Evolutionary conservation across 2,888 invertebrate genomes (phyloP).

Genomic region (Ectemnius lituratus): DNA sequence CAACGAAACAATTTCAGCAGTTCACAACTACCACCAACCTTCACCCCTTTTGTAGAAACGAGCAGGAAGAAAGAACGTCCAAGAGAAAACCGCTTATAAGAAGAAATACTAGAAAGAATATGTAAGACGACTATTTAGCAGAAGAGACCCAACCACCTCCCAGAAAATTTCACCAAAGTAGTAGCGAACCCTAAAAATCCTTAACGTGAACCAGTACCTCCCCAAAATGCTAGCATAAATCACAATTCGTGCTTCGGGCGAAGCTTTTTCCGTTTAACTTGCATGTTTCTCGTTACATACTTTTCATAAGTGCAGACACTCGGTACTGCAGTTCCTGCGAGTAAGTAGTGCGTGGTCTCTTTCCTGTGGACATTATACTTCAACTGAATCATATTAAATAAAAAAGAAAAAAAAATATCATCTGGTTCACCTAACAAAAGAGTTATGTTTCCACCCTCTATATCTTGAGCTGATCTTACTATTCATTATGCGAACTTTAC

Average conservation of each 20-base stretch:
- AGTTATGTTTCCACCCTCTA: not conserved
- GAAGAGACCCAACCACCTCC: conserved; percentile 57
- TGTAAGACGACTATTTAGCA: conserved; percentile 22
- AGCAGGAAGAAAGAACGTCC: not conserved
- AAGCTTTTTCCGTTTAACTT: conserved; percentile 41
- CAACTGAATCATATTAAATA: conserved; percentile 48
- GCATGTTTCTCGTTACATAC: conserved; percentile 75
- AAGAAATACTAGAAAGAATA: conserved; percentile 7
- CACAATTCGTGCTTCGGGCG: conserved; percentile 34
- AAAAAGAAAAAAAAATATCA: conserved; percentile 29
- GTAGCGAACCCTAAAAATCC: conserved; percentile 40
- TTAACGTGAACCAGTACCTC: conserved; percentile 59
- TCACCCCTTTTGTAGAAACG: too few species aligned
- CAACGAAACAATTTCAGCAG: not conserved
- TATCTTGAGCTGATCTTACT: not conserved
- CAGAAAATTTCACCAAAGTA: conserved; percentile 37
- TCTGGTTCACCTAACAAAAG: conserved; percentile 15
- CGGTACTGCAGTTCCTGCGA: conserved; percentile 78
- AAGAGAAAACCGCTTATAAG: not conserved
- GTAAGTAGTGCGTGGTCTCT: conserved; percentile 77
- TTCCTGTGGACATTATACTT: conserved; percentile 75
- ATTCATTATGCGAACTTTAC: not conserved
- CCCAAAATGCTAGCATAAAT: conserved; percentile 47
- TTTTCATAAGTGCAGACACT: conserved; percentile 78
- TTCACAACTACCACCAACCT: too few species aligned